Base-by-base conservation (phyloP, 2,113 vertebrate species). In the Carettochelys insculpta region DNA sequence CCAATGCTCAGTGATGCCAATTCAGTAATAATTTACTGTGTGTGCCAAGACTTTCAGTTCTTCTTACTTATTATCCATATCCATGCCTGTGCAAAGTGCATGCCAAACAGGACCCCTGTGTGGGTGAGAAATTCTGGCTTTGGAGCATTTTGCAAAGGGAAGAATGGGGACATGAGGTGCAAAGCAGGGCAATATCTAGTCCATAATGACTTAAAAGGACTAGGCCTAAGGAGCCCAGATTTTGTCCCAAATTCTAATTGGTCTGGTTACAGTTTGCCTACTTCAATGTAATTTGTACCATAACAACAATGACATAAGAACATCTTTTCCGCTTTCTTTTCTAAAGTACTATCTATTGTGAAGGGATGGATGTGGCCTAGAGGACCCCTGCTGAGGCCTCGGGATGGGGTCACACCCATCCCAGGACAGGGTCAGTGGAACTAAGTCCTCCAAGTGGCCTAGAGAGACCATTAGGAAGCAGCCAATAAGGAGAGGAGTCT, bases 151-250 rank as follows among this genome's bases (percentile, higher is more conserved):
- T 68, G 65, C 19, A 11, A 8, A 5, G 65, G 65, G n/a, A 16
- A 14, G 31, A 83, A 83, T 20, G 20, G 51, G 68, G 76, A 88
- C 85, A 71, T 6, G 6, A 6, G 38, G 53, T 25, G 2, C 12
- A 11, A 3, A 4, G 14, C 31, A 13, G 75, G 48, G 5, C 24
- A 75, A 82, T 22, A 54, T 78, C 43, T 1, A 2, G 79, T 86
- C 34, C 93, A 85, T 45, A 83, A 34, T 92, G 38, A 24, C 93
- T 92, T 86, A 58, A 83, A 19, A 27, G 80, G 76, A 87, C 22
- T 56, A 75, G 68, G 47, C 1, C 41, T 24, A 38, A n/a, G 53
- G 31, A 54, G 58, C 88, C 6, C 43, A 77, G 58, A 41, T 58
- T 68, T 82, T 87, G 50, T 41, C 51, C 77, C 92, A 76, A 86